Conservation (phyloP, 2,113 vertebrate species). For the Plestiodon gilberti region DNA sequence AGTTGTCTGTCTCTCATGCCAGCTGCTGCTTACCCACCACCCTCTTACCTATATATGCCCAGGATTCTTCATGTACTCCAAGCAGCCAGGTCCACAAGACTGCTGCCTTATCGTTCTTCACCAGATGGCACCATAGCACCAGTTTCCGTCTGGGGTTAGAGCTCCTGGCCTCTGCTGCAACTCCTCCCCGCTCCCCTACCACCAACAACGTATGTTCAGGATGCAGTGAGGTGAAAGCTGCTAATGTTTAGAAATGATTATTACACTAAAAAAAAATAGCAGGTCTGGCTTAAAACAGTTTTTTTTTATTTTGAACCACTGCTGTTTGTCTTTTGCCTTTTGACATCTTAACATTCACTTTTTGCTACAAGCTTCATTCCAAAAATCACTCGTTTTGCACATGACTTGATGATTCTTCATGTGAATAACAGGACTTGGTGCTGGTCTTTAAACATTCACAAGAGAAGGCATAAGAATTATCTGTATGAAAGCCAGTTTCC, state of each 20-base stretch:
- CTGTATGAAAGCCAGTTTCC: background rate
- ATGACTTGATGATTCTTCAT: no score
- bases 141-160: background rate
- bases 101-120: background rate
- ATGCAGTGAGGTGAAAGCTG: no score
- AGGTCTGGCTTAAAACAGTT: background rate
- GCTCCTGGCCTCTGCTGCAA: no score
- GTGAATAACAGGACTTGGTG: background rate
- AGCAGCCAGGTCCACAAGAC: background rate
- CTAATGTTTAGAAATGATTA: background rate
- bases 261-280: no score
- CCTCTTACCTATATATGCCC: background rate
- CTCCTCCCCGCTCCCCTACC: no score
- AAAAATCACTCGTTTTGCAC: background rate
- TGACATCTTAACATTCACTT: background rate
- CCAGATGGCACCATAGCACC: conserved; percentile 54
- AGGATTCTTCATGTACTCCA: background rate
- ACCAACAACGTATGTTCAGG: background rate
- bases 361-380: background rate
- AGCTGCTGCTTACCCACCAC: background rate
- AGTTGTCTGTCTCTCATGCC: background rate
- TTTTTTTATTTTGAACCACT: background rate
- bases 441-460: background rate
- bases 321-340: background rate
- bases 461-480: background rate